These are phyloP conservation scores for Piprites chloris DNA, from an alignment of 2,113 vertebrate species.

Conservation along the genomic window DNA sequence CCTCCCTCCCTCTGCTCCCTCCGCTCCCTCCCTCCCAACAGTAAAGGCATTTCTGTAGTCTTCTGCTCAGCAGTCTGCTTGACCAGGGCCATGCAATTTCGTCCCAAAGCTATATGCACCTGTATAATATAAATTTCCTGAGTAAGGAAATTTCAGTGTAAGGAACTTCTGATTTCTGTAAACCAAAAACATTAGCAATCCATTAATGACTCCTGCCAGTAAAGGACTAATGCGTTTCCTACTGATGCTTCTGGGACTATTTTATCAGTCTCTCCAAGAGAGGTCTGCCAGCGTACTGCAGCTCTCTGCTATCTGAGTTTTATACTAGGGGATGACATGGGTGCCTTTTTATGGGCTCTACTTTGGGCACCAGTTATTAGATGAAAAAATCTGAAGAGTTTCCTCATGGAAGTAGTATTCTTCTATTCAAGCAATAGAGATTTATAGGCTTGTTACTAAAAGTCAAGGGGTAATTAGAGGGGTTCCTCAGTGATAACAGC, in stretches of 20 bases:
- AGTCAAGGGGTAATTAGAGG: not conserved
- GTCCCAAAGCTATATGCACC: not conserved
- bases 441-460: not conserved
- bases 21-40: too few species aligned
- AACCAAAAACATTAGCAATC: not conserved
- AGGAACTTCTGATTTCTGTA: not conserved
- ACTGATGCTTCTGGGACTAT: not conserved
- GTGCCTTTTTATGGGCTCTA: not conserved
- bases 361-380: not conserved
- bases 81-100: not conserved
- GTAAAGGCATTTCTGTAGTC: not conserved
- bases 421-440: not conserved
- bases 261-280: not conserved
- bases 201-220: not conserved
- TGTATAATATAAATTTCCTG: too few species aligned
- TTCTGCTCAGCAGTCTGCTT: not conserved
- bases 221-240: not conserved
- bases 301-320: not conserved
- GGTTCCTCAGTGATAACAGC: not conserved
- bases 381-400: not conserved
- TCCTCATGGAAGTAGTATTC: not conserved
- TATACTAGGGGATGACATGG: rapidly evolving
- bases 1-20: too few species aligned
- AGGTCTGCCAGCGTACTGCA: not conserved
- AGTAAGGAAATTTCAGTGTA: not conserved